Base-by-base conservation (phyloP, 2,797 vertebrate genomes). In the Typhlichthys eigenmanni region DNA sequence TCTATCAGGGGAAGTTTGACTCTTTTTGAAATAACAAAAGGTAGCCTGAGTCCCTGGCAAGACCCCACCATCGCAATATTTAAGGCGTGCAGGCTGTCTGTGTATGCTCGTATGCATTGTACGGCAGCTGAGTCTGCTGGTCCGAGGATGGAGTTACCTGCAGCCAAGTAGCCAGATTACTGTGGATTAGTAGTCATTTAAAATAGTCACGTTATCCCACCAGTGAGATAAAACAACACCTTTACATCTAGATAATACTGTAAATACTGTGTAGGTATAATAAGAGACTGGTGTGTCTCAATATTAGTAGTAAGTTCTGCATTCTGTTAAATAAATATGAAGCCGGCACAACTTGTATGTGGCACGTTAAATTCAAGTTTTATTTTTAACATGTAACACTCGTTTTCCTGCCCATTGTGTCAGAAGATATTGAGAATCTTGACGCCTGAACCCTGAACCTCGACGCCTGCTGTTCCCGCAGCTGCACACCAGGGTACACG, bases 131-230 rank as follows among this genome's bases (percentile, higher is more conserved):
- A 71, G 71, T 75, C 62, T 74, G 74, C 63, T 67, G 62, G 65
- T 71, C 69, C 71, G 73, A 68, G 79, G 85, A 83, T 87, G 88
- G 88, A 90, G 85, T 89, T 88, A 89, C 89, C 87, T 84, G 81
- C 61, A 62, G 88, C 88, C 79, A 90, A 90, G 85, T 87, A 76
- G 86, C 86, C 87, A 89, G 88, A 90, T 91, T 91, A 91, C 64
- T 71, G 77, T 87, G 88, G 90, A 91, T 91, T 91, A 91, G 77
- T 69, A 63, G 80, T 82, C 85, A 87, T 90, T 90, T 87, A 83
- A 90, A 88, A 89, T 87, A 89, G 90, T 90, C 88, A 89, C 88
- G 86, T 91, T 89, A 89, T 88, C 88, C 86, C 84, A 76, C 56
- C 83, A 68, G 77, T 60, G 65, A 82, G 81, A 72, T 76, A 53